phyloP scores from a whole-genome alignment of 2,888 invertebrate genomes.

The Tuta absoluta region DNA sequence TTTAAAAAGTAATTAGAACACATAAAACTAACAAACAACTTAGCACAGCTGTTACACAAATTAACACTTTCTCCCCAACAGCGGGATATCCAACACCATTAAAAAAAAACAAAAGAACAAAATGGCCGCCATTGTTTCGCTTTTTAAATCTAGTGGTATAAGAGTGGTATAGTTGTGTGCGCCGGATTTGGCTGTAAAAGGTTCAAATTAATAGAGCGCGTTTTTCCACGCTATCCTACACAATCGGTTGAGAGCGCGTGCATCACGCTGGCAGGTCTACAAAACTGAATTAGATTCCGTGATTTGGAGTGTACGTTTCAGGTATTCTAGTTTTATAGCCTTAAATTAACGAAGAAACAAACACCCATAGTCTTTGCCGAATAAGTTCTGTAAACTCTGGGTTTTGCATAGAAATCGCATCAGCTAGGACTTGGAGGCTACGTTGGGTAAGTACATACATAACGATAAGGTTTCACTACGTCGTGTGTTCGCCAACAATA shows the following conservation, averaged over 20 bases:
- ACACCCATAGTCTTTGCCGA: too few relatives aligned
- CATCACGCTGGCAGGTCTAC: not conserved
- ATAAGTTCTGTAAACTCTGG: too few relatives aligned
- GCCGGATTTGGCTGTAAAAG: slow-evolving; percentile 28
- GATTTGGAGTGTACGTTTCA: too few relatives aligned
- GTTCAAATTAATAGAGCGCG: slow-evolving; percentile 30
- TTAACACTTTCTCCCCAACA: slow-evolving; percentile 13
- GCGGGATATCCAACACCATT: slow-evolving; percentile 12
- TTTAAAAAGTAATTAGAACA: not conserved
- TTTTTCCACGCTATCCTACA: slow-evolving; percentile 24
- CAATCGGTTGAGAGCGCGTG: slow-evolving; percentile 27
- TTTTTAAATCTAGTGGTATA: slow-evolving; percentile 12
- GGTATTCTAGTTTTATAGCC: too few relatives aligned
- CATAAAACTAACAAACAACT: not conserved
- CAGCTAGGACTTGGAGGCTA: too few relatives aligned
- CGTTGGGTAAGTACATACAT: too few relatives aligned
- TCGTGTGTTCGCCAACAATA: too few relatives aligned
- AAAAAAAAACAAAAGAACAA: slow-evolving; percentile 15
- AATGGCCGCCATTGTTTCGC: slow-evolving; percentile 20
- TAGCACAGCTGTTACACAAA: slow-evolving; percentile 6
- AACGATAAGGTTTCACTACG: too few relatives aligned
- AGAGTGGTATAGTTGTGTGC: not conserved
- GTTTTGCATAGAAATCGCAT: too few relatives aligned
- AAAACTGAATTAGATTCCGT: too few relatives aligned
- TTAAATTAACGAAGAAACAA: too few relatives aligned